A percentile compares a stretch with the other conserved stretches of the same genome.
These are phyloP conservation scores for Schrankia costaestrigalis DNA, from an alignment of 2,888 invertebrate species.

Conservation along the genomic window DNA sequence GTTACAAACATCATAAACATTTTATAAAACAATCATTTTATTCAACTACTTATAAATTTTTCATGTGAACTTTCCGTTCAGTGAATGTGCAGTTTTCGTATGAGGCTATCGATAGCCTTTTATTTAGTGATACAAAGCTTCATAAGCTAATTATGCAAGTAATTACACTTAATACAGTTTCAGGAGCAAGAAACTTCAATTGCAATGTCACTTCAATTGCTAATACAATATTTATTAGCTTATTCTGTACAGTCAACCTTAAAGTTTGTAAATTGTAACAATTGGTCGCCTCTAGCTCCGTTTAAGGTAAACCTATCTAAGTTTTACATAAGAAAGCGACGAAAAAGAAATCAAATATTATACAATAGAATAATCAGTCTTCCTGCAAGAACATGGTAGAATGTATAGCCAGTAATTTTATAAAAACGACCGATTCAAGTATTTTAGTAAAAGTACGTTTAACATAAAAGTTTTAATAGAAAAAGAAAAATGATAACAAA, in stretches of 20 bases:
- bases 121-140: constrained; percentile 34
- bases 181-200: constrained; percentile 10
- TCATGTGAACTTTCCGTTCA: constrained; percentile 16
- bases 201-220: constrained; percentile 2
- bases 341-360: constrained; percentile 19
- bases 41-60: constrained; percentile 32
- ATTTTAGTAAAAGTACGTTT: background rate
- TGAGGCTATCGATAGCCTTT: constrained; percentile 13
- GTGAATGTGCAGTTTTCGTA: constrained; percentile 13
- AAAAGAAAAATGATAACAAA: constrained; percentile 5
- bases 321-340: constrained; percentile 23
- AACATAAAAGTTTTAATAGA: too few species aligned
- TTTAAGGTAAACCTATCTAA: constrained; percentile 26
- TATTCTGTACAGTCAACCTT: constrained; percentile 18
- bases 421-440: constrained; percentile 24
- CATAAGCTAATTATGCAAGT: constrained; percentile 30
- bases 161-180: constrained; percentile 12
- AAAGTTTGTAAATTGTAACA: constrained; percentile 13
- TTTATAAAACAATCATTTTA: constrained; percentile 35
- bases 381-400: constrained; percentile 27
- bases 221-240: constrained; percentile 2
- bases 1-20: constrained; percentile 37
- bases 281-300: constrained; percentile 12
- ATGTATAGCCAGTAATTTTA: constrained; percentile 8
- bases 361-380: constrained; percentile 37